These are phyloP conservation scores for Empidonax traillii DNA, from an alignment of 2,113 vertebrate genomes.

Conservation along the genomic window DNA sequence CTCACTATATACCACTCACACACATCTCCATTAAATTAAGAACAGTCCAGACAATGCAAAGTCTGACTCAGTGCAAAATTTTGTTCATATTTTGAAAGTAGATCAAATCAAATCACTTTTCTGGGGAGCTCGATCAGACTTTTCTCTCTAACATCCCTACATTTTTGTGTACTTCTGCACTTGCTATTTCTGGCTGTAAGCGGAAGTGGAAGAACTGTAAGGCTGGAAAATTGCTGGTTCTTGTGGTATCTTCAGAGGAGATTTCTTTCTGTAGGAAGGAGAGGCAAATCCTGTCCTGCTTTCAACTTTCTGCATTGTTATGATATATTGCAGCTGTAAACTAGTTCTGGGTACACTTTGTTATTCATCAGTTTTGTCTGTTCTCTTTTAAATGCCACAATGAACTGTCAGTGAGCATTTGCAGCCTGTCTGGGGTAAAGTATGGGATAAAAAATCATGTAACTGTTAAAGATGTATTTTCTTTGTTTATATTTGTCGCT, in stretches of 20 bases:
- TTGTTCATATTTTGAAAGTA: background rate
- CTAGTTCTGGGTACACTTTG: background rate
- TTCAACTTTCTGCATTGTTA: slow-evolving; percentile 3
- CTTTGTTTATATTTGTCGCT: background rate
- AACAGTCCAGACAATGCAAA: background rate
- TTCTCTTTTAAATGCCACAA: slow-evolving; percentile 6
- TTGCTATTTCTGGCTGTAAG: background rate
- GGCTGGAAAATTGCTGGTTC: background rate
- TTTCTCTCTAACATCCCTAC: background rate
- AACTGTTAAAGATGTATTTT: slow-evolving; percentile 1
- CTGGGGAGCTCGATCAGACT: background rate
- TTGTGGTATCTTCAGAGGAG: background rate
- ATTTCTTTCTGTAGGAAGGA: background rate
- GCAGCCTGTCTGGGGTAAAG: background rate
- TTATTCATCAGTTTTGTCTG: background rate
- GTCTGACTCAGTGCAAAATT: background rate
- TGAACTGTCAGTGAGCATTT: background rate
- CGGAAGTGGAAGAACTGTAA: background rate
- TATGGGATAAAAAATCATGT: background rate
- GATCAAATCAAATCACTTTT: background rate
- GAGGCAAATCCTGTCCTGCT: background rate
- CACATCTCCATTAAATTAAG: slow-evolving; percentile 22
- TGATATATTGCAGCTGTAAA: slow-evolving; percentile 21
- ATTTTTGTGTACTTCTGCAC: background rate
- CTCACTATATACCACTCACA: background rate